Percentiles rank a stretch among this genome's conserved stretches.
Evolutionary conservation across 2,113 vertebrate genomes (phyloP).

Genomic region (Tragelaphus imberbis): DNA sequence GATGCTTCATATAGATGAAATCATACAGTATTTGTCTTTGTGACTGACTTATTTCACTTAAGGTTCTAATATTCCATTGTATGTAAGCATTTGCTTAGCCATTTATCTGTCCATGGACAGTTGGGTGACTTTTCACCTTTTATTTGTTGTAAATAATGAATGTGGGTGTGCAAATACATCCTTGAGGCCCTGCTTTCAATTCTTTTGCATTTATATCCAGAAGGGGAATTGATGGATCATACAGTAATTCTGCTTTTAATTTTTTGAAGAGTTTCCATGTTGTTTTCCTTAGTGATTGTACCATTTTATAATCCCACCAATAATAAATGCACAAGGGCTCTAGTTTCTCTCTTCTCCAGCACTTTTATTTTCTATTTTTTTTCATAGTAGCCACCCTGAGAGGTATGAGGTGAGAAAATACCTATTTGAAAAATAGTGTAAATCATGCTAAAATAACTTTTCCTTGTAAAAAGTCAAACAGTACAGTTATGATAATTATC

Average conservation of each 20-base stretch:
- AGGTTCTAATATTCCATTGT: neutral
- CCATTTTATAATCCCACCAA: neutral
- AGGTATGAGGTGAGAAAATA: neutral
- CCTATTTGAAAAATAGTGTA: neutral
- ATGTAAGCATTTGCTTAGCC: neutral
- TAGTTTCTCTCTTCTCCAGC: neutral
- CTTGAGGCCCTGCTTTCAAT: neutral
- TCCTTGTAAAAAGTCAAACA: constrained; percentile 26
- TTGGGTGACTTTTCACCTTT: neutral
- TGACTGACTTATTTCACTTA: neutral
- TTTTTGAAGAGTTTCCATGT: neutral
- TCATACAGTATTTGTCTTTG: neutral
- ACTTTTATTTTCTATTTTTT: neutral
- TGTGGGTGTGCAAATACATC: neutral
- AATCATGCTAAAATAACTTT: neutral
- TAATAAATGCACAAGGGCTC: neutral
- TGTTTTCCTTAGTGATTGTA: neutral
- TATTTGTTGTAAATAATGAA: neutral
- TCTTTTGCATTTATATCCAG: neutral
- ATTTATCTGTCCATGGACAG: neutral
- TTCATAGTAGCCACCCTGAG: neutral
- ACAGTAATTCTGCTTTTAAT: neutral
- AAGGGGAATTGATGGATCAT: neutral
- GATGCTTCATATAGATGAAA: neutral
- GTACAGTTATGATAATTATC: neutral